Conservation (phyloP, 2,888 invertebrate species). For the Dimorphilus gyrociliatus region DNA sequence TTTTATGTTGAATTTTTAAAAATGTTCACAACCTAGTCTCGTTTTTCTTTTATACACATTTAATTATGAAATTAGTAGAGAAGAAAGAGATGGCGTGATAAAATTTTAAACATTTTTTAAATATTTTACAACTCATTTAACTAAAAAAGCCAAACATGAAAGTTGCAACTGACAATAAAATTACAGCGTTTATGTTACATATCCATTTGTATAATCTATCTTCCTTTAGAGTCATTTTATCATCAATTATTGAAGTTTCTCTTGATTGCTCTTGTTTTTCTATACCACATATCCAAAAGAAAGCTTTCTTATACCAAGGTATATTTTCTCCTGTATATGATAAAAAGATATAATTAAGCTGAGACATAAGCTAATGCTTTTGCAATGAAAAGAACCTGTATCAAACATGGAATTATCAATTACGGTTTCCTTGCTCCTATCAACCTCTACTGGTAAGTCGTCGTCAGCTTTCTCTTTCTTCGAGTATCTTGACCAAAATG, state of each 20-base stretch:
- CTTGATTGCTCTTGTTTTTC: slow-evolving; percentile 4
- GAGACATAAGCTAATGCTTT: not conserved
- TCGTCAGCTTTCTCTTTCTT: too few species aligned
- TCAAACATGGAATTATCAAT: not conserved
- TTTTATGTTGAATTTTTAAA: too few species aligned
- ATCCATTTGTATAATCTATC: slow-evolving; percentile 4
- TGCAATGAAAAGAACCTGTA: not conserved
- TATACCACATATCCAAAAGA: slow-evolving; percentile 10
- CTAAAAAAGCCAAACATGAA: too few species aligned
- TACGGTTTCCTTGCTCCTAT: not conserved
- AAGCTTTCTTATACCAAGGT: slow-evolving; percentile 5
- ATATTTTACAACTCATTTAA: too few species aligned
- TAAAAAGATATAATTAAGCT: not conserved
- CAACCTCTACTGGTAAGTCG: not conserved
- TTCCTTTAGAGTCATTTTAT: slow-evolving; percentile 6
- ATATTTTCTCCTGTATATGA: not conserved
- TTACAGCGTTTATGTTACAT: slow-evolving; percentile 6
- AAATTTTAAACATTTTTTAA: too few species aligned
- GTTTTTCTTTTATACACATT: too few species aligned
- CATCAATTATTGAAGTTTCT: not conserved
- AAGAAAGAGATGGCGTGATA: too few species aligned
- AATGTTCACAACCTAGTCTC: too few species aligned
- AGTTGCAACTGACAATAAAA: slow-evolving; percentile 7
- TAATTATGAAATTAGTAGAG: too few species aligned
- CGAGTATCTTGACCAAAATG: too few species aligned